These are phyloP conservation scores for Drosophila kuntzei DNA, from an alignment of 2,888 invertebrate species.

Conservation along the genomic window DNA sequence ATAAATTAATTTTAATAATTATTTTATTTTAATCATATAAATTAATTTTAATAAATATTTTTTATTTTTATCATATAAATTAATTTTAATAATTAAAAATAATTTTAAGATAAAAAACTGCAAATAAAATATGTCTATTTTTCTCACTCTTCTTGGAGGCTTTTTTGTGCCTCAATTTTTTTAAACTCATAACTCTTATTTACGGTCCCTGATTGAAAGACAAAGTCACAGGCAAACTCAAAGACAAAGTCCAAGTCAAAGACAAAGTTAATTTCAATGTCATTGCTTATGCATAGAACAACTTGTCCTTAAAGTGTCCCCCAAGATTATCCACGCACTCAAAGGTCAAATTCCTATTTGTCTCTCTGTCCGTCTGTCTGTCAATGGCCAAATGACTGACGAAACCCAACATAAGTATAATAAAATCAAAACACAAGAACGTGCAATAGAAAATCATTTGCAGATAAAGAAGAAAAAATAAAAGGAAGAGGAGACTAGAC, in stretches of 20 bases:
- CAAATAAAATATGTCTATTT: too few relatives aligned
- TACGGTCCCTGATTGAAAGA: too few relatives aligned
- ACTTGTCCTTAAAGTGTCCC: constrained; percentile 75
- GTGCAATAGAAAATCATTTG: constrained; percentile 58
- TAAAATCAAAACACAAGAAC: constrained; percentile 68
- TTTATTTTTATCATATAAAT: too few relatives aligned
- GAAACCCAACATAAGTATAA: constrained; percentile 35
- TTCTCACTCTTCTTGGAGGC: too few relatives aligned
- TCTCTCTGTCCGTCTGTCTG: constrained; percentile 32
- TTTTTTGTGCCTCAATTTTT: too few relatives aligned
- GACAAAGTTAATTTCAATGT: constrained; percentile 2
- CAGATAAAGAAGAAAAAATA: background rate
- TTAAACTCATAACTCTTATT: too few relatives aligned
- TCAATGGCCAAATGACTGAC: constrained; percentile 33
- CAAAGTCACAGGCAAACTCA: too few relatives aligned
- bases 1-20: too few relatives aligned
- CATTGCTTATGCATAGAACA: constrained; percentile 65
- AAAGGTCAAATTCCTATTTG: constrained; percentile 40
- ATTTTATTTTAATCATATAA: too few relatives aligned
- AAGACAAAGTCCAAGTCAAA: constrained; percentile 37
- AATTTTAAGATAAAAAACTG: too few relatives aligned
- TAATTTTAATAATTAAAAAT: too few relatives aligned
- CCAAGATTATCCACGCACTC: constrained; percentile 13
- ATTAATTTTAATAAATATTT: too few relatives aligned
- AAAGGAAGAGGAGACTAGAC: background rate